Evolutionary conservation across 2,797 vertebrate genomes (phyloP), one percentile per base, ranked within the genome.

Genomic region (Acipenser transmontanus): DNA sequence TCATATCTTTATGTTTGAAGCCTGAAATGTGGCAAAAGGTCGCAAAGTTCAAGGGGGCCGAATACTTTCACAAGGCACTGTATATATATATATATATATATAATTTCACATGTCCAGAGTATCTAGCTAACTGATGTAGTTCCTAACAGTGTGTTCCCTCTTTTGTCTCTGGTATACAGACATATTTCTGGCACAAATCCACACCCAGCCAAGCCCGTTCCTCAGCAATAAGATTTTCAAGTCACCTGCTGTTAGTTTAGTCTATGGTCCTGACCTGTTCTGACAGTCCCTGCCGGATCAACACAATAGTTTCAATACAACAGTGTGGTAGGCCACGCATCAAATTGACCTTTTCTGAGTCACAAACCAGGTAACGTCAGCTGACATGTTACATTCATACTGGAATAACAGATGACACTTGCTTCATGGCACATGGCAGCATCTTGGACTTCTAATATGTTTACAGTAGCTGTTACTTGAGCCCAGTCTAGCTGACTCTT

Each of bases 241-340:
- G 87, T 84, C 84, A 86, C 88, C 85, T 80, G 84, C 76, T 76
- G 85, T 78, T 87, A 75, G 73, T 70, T 82, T 80, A 79, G 85
- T 82, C 78, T 78, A 78, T 78, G 84, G 88, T 90, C 87, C 77
- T 88, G 87, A 90, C 77, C 83, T 82, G 77, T 88, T 88, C 86
- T 90, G 89, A 90, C 89, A 90, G 87, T 87, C 89, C 81, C 88
- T 80, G 86, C 86, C 2, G 12, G 9, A 57, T 11, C 54, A 57
- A 57, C 54, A 34, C 20, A 57, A 57, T 57, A 57, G 54, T 57
- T 57, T n/a, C 54, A n/a, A n/a, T 57, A 10, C 64, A 68, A 70
- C 62, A 68, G 62, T 50, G 68, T 63, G 62, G 66, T 65, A 47
- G 51, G 52, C 47, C 8, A 47, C 10, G 59, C 50, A 34, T 34